Percentiles rank a stretch among this genome's conserved stretches.
Conservation (phyloP, 2,888 invertebrate genomes). For the Arrhopalites spinosus region DNA sequence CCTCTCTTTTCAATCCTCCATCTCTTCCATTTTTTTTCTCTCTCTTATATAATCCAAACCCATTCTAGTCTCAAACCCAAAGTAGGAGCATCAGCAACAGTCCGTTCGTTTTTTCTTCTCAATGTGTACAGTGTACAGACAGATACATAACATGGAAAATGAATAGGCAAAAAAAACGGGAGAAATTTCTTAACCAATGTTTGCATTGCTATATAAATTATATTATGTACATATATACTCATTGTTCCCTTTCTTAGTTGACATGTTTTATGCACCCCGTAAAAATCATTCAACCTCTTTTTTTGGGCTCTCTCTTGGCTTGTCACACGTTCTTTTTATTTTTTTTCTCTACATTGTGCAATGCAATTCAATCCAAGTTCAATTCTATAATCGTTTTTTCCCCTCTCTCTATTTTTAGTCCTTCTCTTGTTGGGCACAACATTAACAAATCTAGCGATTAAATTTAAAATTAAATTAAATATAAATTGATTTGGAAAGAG, state of each 20-base stretch:
- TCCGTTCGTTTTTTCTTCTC: background rate
- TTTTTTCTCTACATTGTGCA: background rate
- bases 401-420: too few relatives aligned
- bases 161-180: background rate
- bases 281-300: slow-evolving; percentile 4
- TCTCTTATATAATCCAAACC: slow-evolving; percentile 9
- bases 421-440: too few relatives aligned
- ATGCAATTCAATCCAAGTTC: too few relatives aligned
- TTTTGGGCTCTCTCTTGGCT: background rate
- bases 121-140: background rate
- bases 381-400: too few relatives aligned
- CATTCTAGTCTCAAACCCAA: background rate
- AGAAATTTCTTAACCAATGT: background rate
- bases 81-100: too few relatives aligned
- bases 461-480: too few relatives aligned
- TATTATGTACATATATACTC: background rate
- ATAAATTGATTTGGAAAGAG: too few relatives aligned
- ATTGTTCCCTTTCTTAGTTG: background rate
- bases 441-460: too few relatives aligned
- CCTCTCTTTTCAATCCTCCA: background rate
- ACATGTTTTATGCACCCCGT: slow-evolving; percentile 24
- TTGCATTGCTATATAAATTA: background rate
- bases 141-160: too few relatives aligned
- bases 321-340: background rate
- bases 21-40: too few relatives aligned